These are phyloP conservation scores for Sinocyclocheilus anophthalmus DNA, from an alignment of 2,113 vertebrate genomes.

Conservation along the genomic window DNA sequence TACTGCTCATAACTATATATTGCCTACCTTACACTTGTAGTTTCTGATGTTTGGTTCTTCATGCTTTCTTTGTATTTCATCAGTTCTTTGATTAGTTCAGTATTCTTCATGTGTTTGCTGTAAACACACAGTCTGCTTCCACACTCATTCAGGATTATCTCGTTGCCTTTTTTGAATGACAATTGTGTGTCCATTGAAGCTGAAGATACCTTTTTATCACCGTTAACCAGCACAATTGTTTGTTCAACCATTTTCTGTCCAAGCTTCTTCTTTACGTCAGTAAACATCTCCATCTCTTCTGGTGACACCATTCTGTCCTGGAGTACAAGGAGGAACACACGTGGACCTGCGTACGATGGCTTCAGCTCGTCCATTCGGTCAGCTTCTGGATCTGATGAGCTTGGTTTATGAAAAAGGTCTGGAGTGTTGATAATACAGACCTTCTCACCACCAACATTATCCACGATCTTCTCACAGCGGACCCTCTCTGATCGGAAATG, in stretches of 20 bases:
- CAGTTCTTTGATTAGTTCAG: neutral
- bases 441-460: neutral
- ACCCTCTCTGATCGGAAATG: neutral
- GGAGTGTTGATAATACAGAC: constrained; percentile 28
- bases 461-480: neutral
- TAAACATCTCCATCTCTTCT: constrained; percentile 16
- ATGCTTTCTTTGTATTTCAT: neutral
- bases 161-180: neutral
- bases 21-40: neutral
- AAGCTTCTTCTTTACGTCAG: neutral
- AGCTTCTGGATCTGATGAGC: neutral
- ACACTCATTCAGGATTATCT: neutral
- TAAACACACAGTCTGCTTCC: neutral
- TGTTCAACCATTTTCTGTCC: neutral
- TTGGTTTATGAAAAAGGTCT: neutral
- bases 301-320: neutral
- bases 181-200: no score
- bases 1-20: neutral
- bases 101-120: neutral
- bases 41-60: neutral
- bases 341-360: neutral
- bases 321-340: constrained; percentile 25
- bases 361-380: neutral
- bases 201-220: neutral
- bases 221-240: neutral